Evolutionary conservation across 1,140 invertebrate genomes (phyloP).

Genomic region (Tribolium madens): DNA sequence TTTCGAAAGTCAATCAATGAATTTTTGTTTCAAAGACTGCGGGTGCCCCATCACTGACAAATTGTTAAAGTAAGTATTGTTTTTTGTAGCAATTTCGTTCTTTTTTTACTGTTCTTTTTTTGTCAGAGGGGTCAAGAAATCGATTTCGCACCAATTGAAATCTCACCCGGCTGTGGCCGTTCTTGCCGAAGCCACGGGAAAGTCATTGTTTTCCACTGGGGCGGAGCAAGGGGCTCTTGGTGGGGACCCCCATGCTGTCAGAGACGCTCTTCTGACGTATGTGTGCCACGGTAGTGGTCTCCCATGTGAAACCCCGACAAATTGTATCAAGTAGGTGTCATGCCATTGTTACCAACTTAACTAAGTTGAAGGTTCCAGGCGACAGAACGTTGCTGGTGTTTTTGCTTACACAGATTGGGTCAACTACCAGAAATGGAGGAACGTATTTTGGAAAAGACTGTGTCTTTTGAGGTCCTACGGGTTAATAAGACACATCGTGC

Average conservation of each 20-base stretch:
- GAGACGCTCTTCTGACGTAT: conserved; percentile 85
- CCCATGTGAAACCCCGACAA: conserved; percentile 72
- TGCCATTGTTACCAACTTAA: not conserved
- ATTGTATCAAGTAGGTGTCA: conserved; percentile 60
- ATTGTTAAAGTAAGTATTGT: conserved; percentile 68
- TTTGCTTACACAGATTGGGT: conserved; percentile 84
- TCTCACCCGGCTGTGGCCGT: conserved; percentile 76
- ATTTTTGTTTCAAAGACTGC: conserved; percentile 88
- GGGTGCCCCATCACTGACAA: conserved; percentile 81
- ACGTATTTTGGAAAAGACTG: conserved; percentile 73
- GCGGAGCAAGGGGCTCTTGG: conserved; percentile 55
- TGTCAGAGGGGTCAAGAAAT: conserved; percentile 58
- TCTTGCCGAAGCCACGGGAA: conserved; percentile 59
- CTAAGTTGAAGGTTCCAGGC: conserved; percentile 67
- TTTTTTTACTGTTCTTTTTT: conserved; percentile 38
- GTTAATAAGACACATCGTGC: conserved; percentile 81
- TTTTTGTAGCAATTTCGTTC: not conserved
- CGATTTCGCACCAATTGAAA: conserved; percentile 66
- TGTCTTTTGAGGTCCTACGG: conserved; percentile 83
- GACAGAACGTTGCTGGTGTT: conserved; percentile 78
- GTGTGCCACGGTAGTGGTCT: conserved; percentile 84
- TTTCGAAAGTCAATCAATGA: conserved; percentile 81
- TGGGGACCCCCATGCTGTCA: conserved; percentile 74
- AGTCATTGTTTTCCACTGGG: conserved; percentile 58
- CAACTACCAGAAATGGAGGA: conserved; percentile 74